Conservation (phyloP, 2,888 invertebrate species). For the Troglohyphantes excavatus region DNA sequence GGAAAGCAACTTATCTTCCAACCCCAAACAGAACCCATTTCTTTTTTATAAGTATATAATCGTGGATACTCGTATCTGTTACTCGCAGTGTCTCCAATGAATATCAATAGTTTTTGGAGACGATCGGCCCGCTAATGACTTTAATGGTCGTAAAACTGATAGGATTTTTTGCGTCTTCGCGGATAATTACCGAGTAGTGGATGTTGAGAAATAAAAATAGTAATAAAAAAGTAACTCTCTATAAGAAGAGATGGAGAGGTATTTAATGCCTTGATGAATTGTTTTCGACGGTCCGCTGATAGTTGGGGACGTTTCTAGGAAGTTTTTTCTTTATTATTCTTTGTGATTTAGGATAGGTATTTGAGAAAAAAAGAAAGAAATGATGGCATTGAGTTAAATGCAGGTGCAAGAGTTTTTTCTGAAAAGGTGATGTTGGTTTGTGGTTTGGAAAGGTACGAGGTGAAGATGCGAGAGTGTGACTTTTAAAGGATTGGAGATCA, state of each 20-base stretch:
- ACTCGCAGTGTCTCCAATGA: constrained; percentile 56
- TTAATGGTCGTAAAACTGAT: constrained; percentile 65
- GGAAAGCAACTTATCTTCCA: constrained; percentile 19
- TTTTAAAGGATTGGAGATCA: background rate
- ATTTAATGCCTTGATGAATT: constrained; percentile 72
- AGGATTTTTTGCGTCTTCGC: constrained; percentile 29
- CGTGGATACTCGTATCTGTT: constrained; percentile 23
- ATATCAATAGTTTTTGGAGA: constrained; percentile 58
- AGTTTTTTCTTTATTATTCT: constrained; percentile 19
- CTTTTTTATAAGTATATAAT: background rate
- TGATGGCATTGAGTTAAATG: background rate
- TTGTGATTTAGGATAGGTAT: background rate
- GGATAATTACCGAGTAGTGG: constrained; percentile 66
- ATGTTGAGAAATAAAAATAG: constrained; percentile 5
- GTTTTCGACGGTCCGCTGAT: constrained; percentile 32
- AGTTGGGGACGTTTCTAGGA: constrained; percentile 34
- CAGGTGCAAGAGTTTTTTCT: background rate
- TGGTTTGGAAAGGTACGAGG: background rate
- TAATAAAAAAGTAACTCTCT: constrained; percentile 4
- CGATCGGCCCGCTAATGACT: constrained; percentile 57
- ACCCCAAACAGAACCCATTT: background rate
- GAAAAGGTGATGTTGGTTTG: background rate
- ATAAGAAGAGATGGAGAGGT: constrained; percentile 20
- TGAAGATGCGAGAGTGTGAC: background rate
- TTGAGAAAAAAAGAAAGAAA: constrained; percentile 4